These are phyloP conservation scores for Macroglossus sobrinus DNA, from an alignment of 2,113 vertebrate genomes.

Conservation along the genomic window DNA sequence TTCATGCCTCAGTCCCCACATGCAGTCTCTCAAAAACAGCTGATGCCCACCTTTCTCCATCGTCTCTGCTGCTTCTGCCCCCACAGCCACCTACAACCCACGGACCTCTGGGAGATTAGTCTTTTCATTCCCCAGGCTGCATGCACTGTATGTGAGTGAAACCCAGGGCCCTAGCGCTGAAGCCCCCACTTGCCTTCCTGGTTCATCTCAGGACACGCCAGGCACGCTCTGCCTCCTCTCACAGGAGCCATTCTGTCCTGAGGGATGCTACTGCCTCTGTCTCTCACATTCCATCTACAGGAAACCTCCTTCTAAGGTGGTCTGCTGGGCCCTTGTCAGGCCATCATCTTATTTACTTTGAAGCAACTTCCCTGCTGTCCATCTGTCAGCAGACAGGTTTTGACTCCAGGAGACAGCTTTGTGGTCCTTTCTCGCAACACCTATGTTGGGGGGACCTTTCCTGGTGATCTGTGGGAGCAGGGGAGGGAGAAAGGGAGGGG, in stretches of 20 bases:
- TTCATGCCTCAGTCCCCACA: neutral
- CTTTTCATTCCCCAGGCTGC: neutral
- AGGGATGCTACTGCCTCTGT: neutral
- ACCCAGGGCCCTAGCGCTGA: neutral
- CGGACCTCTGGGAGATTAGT: neutral
- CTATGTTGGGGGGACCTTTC: neutral
- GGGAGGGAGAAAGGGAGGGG: neutral
- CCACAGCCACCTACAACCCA: neutral
- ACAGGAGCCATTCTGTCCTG: neutral
- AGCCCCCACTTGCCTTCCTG: neutral
- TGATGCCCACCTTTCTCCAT: neutral
- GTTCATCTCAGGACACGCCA: neutral
- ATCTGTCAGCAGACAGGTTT: neutral
- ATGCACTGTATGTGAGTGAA: neutral
- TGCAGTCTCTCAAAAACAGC: neutral
- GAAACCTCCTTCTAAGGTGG: neutral
- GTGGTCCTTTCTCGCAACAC: neutral
- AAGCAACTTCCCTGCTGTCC: neutral
- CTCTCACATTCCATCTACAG: too few relatives aligned
- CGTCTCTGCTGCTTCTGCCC: neutral
- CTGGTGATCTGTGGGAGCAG: too few relatives aligned
- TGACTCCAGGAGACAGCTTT: neutral
- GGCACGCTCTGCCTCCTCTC: neutral
- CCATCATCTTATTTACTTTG: neutral
- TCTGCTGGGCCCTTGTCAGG: neutral